phyloP scores from a whole-genome alignment of 2,113 vertebrate species.

The Alligator mississippiensis region DNA sequence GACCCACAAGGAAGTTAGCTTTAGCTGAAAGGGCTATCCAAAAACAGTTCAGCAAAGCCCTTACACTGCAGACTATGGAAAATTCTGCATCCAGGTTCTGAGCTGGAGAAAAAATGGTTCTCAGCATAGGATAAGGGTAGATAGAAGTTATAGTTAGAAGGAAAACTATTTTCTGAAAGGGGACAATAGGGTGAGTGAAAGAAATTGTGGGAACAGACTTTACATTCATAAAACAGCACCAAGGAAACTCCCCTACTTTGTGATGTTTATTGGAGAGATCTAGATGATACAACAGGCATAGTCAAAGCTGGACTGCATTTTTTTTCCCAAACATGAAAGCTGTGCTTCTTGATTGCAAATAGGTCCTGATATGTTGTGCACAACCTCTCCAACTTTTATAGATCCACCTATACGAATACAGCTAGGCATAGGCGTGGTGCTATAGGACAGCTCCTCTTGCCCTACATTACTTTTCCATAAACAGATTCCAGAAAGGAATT shows the following conservation, averaged over 20 bases:
- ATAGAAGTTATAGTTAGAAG: too few species aligned
- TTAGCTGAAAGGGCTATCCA: too few species aligned
- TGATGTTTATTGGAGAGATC: not conserved
- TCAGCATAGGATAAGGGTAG: too few species aligned
- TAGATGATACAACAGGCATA: not conserved
- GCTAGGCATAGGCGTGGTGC: slow-evolving; percentile 24
- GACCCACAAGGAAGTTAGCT: too few species aligned
- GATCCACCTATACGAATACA: not conserved
- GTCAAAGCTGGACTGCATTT: not conserved
- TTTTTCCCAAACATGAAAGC: not conserved
- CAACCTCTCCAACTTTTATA: not conserved
- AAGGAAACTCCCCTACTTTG: not conserved
- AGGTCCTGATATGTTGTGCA: not conserved
- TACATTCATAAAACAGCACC: not conserved
- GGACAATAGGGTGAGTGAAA: not conserved
- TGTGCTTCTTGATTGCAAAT: not conserved
- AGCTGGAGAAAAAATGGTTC: too few species aligned
- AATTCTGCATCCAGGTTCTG: not conserved
- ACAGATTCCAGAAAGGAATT: slow-evolving; percentile 42
- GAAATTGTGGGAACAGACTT: not conserved
- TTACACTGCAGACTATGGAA: not conserved
- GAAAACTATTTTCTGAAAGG: too few species aligned
- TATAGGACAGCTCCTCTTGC: slow-evolving; percentile 25
- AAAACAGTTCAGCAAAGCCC: too few species aligned
- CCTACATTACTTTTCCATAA: not conserved